A percentile compares a stretch with the other conserved stretches of the same genome.
phyloP scores from a whole-genome alignment of 1,140 invertebrate genomes.

The Lanistes nyassanus region DNA sequence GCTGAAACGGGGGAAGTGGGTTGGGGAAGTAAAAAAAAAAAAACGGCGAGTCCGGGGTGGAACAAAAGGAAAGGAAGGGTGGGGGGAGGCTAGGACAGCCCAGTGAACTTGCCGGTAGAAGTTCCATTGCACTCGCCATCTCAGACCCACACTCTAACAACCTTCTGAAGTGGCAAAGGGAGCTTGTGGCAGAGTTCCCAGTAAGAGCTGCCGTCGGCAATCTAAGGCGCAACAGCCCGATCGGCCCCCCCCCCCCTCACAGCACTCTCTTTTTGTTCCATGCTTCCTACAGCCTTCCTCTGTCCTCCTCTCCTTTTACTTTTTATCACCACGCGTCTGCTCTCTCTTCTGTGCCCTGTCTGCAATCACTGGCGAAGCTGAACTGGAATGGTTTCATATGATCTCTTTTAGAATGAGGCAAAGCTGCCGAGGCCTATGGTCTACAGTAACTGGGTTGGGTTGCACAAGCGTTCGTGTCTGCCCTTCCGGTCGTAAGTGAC shows the following conservation, averaged over 20 bases:
- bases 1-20: too few species aligned
- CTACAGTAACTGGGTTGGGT: too few species aligned
- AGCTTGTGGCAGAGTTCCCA: too few species aligned
- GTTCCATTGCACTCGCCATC: neutral
- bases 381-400: too few species aligned
- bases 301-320: neutral
- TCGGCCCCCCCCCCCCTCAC: neutral
- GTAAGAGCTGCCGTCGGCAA: too few species aligned
- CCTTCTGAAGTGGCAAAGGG: neutral
- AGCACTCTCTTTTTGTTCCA: neutral
- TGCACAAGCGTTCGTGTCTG: too few species aligned
- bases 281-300: neutral
- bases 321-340: neutral
- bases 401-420: too few species aligned
- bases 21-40: too few species aligned
- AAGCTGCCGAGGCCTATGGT: too few species aligned
- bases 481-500: too few species aligned
- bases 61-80: neutral
- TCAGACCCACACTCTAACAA: neutral
- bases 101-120: neutral
- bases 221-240: neutral
- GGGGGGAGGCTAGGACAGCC: neutral
- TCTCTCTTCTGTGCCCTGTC: too few species aligned
- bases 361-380: too few species aligned
- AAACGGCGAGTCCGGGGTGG: neutral